A percentile compares a stretch with the other conserved stretches of the same genome.
These are phyloP conservation scores for Drosophila bocqueti DNA, from an alignment of 1,140 invertebrate genomes.

Conservation along the genomic window DNA sequence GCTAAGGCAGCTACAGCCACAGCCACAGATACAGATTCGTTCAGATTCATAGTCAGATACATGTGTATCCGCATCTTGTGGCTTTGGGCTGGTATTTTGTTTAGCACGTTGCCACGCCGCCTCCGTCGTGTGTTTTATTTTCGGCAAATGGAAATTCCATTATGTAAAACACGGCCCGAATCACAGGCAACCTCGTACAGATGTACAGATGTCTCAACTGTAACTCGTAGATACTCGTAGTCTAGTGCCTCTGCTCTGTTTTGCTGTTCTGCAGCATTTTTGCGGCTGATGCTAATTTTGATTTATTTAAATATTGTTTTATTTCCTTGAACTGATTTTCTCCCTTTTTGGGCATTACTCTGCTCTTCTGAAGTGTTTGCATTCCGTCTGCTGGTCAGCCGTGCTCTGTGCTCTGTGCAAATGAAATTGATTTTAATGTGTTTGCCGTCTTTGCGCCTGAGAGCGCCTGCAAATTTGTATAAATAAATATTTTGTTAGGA, in stretches of 20 bases:
- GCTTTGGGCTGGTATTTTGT: slow-evolving; percentile 43
- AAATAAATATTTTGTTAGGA: slow-evolving; percentile 27
- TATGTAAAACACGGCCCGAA: slow-evolving; percentile 68
- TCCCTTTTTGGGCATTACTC: slow-evolving; percentile 10
- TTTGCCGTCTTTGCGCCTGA: slow-evolving; percentile 41
- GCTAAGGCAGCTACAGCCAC: slow-evolving; percentile 2
- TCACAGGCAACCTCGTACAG: slow-evolving; percentile 32
- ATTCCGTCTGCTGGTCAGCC: slow-evolving; percentile 40
- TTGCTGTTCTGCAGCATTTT: slow-evolving; percentile 20
- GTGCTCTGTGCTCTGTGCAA: slow-evolving; percentile 24
- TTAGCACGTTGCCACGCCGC: slow-evolving; percentile 46
- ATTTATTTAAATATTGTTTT: slow-evolving; percentile 78
- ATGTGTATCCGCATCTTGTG: slow-evolving; percentile 39
- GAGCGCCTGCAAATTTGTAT: slow-evolving; percentile 26
- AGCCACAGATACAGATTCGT: slow-evolving; percentile 1
- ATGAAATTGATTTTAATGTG: slow-evolving; percentile 52
- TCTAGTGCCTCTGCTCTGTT: not conserved
- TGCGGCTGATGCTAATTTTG: slow-evolving; percentile 70
- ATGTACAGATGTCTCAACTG: slow-evolving; percentile 35
- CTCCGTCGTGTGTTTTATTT: slow-evolving; percentile 61
- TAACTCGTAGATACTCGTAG: slow-evolving; percentile 42
- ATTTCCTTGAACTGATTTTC: slow-evolving; percentile 50
- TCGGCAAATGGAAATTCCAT: slow-evolving; percentile 71
- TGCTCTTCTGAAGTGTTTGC: slow-evolving; percentile 42
- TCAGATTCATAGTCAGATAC: slow-evolving; percentile 22